Base-by-base conservation (phyloP, 2,888 invertebrate genomes). In the Aleiodes alternator region DNA sequence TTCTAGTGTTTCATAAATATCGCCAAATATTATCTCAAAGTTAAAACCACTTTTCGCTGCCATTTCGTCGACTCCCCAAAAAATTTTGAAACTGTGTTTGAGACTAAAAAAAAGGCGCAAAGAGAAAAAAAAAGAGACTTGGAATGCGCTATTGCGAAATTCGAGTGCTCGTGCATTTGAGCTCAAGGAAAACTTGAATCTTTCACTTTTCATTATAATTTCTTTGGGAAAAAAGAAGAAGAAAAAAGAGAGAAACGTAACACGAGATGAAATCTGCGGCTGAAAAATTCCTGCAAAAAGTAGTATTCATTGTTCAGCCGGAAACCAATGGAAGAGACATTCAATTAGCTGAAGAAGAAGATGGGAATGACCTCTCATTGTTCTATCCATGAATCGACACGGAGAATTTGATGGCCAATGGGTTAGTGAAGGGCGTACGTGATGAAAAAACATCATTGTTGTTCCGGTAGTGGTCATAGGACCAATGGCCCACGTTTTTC, bases 151-250 rank as follows among this genome's bases (percentile, higher is more conserved):
- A 57, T 57, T 57, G 57, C 57, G 31, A 57, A 57, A 57, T 31
- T 14, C 57, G 9, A 43, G 66, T 64, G 31, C 34, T 61, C 23
- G 43, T 61, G 48, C 69, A 79, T 80, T 72, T 51, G 66, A 82
- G 78, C 59, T 77, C 79, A 80, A 82, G 78, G 78, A 56, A 79
- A 81, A 81, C 77, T 55, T 53, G 74, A 50, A 56, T 66, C 68
- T 7, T 48, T 53, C 5, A 43, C 29, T 68, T 48, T 64, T 64
- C 16, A 64, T 64, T 23, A 64, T 64, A 48, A 4, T 34, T 43
- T 31, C 6, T 34, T 34, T 50, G 16, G 14, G 11, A 12, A n/a
- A 29, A 66, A n/a, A 53, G 31, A 38, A 38, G 14, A 69, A 34
- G 38, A 69, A 66, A 66, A 38, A 43, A 66, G 34, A 14, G 23